Conservation (phyloP, 2,797 vertebrate species). For the Geotria australis region DNA sequence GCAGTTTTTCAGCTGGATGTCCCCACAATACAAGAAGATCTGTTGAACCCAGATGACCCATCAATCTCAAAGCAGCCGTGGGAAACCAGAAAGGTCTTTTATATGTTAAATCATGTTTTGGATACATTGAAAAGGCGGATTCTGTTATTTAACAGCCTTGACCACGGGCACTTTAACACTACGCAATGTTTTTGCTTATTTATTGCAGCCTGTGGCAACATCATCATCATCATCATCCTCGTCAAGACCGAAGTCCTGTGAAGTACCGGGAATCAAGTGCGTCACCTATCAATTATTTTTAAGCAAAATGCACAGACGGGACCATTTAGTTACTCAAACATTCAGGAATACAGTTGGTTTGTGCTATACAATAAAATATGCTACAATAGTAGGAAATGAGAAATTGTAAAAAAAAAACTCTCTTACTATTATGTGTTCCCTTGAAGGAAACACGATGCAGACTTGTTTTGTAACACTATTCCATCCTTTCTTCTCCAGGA, state of each 20-base stretch:
- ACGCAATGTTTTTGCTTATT: slow-evolving; percentile 5
- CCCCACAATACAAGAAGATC: not conserved
- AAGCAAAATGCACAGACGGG: no score
- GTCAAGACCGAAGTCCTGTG: slow-evolving; percentile 57
- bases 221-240: slow-evolving; percentile 4
- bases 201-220: slow-evolving; percentile 21
- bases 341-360: no score
- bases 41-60: not conserved
- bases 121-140: not conserved
- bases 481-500: no score
- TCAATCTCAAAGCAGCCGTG: slow-evolving; percentile 36
- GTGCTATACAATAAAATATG: no score
- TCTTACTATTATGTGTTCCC: no score
- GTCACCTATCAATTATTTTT: slow-evolving; percentile 7
- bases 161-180: no score
- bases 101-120: not conserved
- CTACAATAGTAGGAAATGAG: no score
- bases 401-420: no score
- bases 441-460: no score
- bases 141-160: not conserved
- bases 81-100: slow-evolving; percentile 52
- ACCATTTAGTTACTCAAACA: no score
- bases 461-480: no score
- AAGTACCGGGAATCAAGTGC: slow-evolving; percentile 97
- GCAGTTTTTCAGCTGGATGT: not conserved